Evolutionary conservation across 2,888 invertebrate genomes (phyloP).

Genomic region (Aphidoletes aphidimyza): DNA sequence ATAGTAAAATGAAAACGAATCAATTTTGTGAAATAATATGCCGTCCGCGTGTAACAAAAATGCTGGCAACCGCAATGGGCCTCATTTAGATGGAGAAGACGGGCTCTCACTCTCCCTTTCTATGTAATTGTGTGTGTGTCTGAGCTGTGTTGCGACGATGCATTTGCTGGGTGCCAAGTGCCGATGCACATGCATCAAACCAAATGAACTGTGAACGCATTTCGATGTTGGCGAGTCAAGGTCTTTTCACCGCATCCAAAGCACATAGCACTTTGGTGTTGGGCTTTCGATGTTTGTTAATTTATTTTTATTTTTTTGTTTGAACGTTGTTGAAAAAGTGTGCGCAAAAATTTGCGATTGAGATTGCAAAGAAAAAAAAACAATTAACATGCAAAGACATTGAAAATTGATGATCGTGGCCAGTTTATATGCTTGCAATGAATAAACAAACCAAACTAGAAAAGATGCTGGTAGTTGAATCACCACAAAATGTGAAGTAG

Average conservation of each 20-base stretch:
- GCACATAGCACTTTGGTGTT: not conserved
- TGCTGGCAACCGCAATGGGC: conserved; percentile 12
- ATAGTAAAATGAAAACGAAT: not conserved
- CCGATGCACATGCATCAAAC: too few species aligned
- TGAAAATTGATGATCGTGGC: not conserved
- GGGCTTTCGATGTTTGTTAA: not conserved
- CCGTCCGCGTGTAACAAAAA: not conserved
- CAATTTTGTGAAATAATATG: conserved; percentile 39
- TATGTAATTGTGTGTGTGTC: not conserved
- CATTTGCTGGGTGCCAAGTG: conserved; percentile 17
- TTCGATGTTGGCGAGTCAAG: conserved; percentile 52
- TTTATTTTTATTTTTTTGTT: conserved; percentile 14
- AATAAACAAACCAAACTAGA: not conserved
- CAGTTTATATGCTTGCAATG: not conserved
- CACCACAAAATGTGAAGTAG: too few species aligned
- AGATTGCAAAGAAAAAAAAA: not conserved
- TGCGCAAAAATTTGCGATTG: too few species aligned
- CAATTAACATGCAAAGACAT: not conserved
- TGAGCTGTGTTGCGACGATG: too few species aligned
- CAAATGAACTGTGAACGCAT: too few species aligned
- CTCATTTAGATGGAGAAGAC: not conserved
- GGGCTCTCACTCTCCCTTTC: too few species aligned
- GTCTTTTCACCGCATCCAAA: conserved; percentile 8
- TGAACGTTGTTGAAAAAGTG: too few species aligned
- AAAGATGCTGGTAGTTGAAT: conserved; percentile 32